Evolutionary conservation across 2,888 invertebrate species (phyloP).

Genomic region (Eilema sororculum): DNA sequence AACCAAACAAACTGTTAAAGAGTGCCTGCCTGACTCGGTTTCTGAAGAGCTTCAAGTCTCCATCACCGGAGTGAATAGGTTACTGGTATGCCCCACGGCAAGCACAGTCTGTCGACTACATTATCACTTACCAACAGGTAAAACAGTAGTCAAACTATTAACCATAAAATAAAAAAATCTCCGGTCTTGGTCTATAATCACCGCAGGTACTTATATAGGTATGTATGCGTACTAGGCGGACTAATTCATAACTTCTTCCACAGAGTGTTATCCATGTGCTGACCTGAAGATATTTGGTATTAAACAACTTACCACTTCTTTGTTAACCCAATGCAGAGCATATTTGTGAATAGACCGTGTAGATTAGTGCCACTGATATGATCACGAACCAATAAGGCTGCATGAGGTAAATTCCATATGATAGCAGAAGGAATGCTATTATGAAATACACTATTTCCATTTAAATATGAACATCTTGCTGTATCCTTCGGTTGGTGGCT

Average conservation of each 20-base stretch:
- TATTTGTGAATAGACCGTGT: constrained; percentile 65
- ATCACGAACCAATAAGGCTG: constrained; percentile 76
- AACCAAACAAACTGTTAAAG: too few species aligned
- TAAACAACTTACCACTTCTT: constrained; percentile 31
- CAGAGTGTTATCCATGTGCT: neutral
- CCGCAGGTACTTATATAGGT: too few species aligned
- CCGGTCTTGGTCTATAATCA: too few species aligned
- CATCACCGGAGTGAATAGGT: too few species aligned
- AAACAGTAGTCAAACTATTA: too few species aligned
- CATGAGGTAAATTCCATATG: constrained; percentile 69
- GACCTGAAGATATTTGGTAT: neutral
- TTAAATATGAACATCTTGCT: constrained; percentile 63
- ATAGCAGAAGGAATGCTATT: constrained; percentile 59
- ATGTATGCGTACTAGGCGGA: neutral
- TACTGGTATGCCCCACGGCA: too few species aligned
- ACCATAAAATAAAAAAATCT: too few species aligned
- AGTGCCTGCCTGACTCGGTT: too few species aligned
- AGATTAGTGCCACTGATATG: constrained; percentile 60
- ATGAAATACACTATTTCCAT: constrained; percentile 81
- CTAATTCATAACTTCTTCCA: too few species aligned
- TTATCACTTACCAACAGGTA: too few species aligned
- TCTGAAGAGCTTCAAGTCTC: too few species aligned
- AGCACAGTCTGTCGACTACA: too few species aligned
- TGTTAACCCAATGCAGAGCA: constrained; percentile 14
- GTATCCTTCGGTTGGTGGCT: constrained; percentile 29